Evolutionary conservation across 2,888 invertebrate species (phyloP).

Genomic region (Tipula vernalis): DNA sequence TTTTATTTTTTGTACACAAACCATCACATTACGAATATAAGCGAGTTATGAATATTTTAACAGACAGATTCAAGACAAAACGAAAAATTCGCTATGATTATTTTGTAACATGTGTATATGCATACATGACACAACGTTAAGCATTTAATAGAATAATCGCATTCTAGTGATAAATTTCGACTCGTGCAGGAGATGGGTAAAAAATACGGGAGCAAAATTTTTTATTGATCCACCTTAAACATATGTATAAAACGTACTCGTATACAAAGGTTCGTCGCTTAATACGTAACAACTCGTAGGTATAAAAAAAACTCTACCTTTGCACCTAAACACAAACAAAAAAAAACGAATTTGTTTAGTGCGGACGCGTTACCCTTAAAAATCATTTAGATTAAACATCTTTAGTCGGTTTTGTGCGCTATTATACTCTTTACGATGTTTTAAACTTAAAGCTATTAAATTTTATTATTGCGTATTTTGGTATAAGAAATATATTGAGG

Average conservation of each 20-base stretch:
- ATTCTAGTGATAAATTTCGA: background rate
- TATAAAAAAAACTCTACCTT: background rate
- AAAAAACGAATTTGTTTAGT: background rate
- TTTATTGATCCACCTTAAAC: background rate
- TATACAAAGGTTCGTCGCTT: background rate
- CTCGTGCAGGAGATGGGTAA: no score
- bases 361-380: background rate
- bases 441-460: background rate
- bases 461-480: background rate
- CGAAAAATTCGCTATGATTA: background rate
- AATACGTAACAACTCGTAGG: background rate
- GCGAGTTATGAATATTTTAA: background rate
- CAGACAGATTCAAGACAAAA: background rate
- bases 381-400: background rate
- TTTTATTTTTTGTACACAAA: background rate
- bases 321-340: background rate
- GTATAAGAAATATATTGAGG: background rate
- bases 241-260: background rate
- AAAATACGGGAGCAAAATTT: background rate
- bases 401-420: background rate
- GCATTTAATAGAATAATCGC: background rate
- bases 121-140: background rate
- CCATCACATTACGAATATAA: background rate
- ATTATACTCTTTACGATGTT: background rate
- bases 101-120: background rate